These are phyloP conservation scores for Dolichomitus sp. DNA, from an alignment of 2,888 invertebrate species.

Conservation along the genomic window DNA sequence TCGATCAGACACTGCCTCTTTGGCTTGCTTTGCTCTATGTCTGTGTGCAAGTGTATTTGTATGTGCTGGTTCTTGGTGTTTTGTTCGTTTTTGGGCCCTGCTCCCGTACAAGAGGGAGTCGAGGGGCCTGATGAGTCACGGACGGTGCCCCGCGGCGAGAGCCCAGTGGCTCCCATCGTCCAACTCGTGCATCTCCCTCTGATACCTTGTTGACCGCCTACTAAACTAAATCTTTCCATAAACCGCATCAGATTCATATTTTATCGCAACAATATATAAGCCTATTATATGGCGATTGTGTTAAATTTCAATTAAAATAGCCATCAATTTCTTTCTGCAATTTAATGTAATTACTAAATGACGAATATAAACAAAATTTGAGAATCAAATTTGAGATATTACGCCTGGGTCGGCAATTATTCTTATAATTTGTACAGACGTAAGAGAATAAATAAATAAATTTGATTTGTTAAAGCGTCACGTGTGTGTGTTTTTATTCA, in stretches of 20 bases:
- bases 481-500: constrained; percentile 15
- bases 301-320: background rate
- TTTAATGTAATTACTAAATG: background rate
- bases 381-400: background rate
- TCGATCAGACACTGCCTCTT: constrained; percentile 83
- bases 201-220: background rate
- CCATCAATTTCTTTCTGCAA: background rate
- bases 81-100: constrained; percentile 80
- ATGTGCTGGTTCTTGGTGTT: constrained; percentile 59
- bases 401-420: background rate
- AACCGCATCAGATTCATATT: background rate
- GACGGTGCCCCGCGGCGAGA: constrained; percentile 84
- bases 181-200: constrained; percentile 18
- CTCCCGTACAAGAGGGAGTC: constrained; percentile 84
- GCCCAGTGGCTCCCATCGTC: constrained; percentile 81
- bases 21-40: constrained; percentile 67
- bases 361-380: background rate
- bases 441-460: background rate
- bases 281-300: background rate
- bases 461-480: constrained; percentile 17
- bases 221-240: background rate
- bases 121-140: constrained; percentile 86
- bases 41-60: constrained; percentile 75
- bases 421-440: background rate
- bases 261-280: background rate